Base-by-base conservation (phyloP, 2,797 vertebrate genomes). In the Phalloptychus januarius region DNA sequence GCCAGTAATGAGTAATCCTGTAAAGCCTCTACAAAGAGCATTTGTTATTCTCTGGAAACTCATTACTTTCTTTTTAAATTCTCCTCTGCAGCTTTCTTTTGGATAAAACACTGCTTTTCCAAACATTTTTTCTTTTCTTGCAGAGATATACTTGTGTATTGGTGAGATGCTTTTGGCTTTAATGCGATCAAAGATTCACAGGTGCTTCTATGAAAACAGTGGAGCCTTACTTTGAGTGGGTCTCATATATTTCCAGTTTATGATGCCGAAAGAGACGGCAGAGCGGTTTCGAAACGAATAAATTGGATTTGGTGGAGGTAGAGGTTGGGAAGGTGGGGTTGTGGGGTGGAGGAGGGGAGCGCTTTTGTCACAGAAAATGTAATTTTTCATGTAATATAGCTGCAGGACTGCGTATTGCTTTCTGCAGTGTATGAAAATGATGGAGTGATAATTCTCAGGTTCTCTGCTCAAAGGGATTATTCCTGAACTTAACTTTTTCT, bases 281-380 rank as follows among this genome's bases (percentile, higher is more conserved):
- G 77, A 71, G 77, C 25, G 44, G 15, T n/a, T 83, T 77, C 36
- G 54, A 86, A 85, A 71, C 5, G 36, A 86, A 73, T 69, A 85
- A 91, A 90, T 85, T 87, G 70, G 74, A 89, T 91, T 92, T 86
- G 67, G 71, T 74, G 36, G 63, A 78, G 72, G 70, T 11, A 61
- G 72, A 65, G 78, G 48, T 82, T 58, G 82, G 83, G 75, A 72
- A 38, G 70, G 72, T 65, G 69, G 80, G 78, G 76, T n/a, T n/a
- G n/a, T n/a, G n/a, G n/a, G n/a, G n/a, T n/a, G n/a, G n/a, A n/a
- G n/a, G 52, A 65, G 28, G 71, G 25, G 69, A 56, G 31, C 65
- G 73, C 40, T 83, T 90, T 86, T 79, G 77, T 89, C 56, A 79
- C 46, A 76, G 81, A 20, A 52, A 79, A 84, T 81, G 72, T 75